Evolutionary conservation across 2,888 invertebrate species (phyloP).

Genomic region (Tenthredo livida): DNA sequence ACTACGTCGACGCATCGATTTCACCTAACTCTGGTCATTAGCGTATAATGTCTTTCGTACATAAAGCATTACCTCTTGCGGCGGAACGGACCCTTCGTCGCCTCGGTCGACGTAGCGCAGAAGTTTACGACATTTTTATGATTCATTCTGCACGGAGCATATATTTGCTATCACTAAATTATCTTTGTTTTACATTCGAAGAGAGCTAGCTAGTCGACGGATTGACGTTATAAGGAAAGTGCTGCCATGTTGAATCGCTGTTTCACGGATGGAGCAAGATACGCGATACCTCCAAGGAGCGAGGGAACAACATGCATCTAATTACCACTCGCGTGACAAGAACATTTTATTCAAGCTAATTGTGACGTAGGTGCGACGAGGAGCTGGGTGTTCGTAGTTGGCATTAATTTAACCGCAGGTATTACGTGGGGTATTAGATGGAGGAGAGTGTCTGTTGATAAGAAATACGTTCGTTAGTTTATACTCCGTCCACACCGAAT

Average conservation of each 20-base stretch:
- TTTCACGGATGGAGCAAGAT: not conserved
- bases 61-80: slow-evolving; percentile 45
- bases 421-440: not conserved
- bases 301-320: not conserved
- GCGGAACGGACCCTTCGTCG: slow-evolving; percentile 43
- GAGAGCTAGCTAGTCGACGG: slow-evolving; percentile 37
- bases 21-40: slow-evolving; percentile 47
- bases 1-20: slow-evolving; percentile 37
- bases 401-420: not conserved
- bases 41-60: slow-evolving; percentile 47
- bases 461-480: not conserved
- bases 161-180: slow-evolving; percentile 64
- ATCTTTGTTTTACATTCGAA: slow-evolving; percentile 66
- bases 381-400: not conserved
- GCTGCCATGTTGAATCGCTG: slow-evolving; percentile 4
- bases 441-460: slow-evolving; percentile 25
- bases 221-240: not conserved
- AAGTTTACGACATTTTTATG: slow-evolving; percentile 66
- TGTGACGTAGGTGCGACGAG: slow-evolving; percentile 20
- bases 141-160: slow-evolving; percentile 63
- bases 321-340: slow-evolving; percentile 26
- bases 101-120: not conserved
- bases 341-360: slow-evolving; percentile 31
- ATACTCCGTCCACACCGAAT: not conserved
- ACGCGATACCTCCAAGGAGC: not conserved